phyloP scores from a whole-genome alignment of 2,113 vertebrate genomes.

The Actinemys pallida region DNA sequence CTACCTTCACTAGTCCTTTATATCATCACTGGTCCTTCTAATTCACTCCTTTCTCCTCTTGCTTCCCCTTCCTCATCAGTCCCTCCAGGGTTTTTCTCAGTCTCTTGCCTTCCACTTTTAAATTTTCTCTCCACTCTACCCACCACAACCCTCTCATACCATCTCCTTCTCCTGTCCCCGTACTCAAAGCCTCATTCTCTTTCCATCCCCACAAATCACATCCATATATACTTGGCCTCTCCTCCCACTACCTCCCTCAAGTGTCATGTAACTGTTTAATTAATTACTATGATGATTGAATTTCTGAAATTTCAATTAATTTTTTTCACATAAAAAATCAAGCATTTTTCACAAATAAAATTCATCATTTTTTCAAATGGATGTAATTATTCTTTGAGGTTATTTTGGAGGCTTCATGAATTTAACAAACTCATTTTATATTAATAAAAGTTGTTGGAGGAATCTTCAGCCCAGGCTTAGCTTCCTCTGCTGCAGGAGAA shows the following conservation, averaged over 20 bases:
- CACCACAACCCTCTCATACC: no score
- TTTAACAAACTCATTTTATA: not conserved
- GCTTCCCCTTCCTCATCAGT: no score
- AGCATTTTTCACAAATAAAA: not conserved
- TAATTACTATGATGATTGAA: no score
- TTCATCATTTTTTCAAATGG: not conserved
- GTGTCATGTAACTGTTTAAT: no score
- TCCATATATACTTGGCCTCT: no score
- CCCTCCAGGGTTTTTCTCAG: not conserved
- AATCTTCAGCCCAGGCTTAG: not conserved
- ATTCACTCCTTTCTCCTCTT: no score
- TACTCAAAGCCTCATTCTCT: no score
- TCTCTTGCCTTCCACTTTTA: not conserved
- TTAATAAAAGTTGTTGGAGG: not conserved
- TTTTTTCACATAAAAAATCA: not conserved
- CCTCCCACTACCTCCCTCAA: no score
- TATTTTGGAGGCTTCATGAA: not conserved
- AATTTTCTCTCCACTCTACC: not conserved
- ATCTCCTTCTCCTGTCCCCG: no score
- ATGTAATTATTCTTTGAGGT: not conserved
- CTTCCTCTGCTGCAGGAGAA: accelerated
- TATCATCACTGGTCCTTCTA: no score
- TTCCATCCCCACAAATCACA: no score
- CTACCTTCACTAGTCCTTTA: no score
- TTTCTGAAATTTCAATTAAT: not conserved